Percentiles rank a stretch among this genome's conserved stretches.
Evolutionary conservation across 2,113 vertebrate species (phyloP).

Genomic region (Cyprinus carpio): DNA sequence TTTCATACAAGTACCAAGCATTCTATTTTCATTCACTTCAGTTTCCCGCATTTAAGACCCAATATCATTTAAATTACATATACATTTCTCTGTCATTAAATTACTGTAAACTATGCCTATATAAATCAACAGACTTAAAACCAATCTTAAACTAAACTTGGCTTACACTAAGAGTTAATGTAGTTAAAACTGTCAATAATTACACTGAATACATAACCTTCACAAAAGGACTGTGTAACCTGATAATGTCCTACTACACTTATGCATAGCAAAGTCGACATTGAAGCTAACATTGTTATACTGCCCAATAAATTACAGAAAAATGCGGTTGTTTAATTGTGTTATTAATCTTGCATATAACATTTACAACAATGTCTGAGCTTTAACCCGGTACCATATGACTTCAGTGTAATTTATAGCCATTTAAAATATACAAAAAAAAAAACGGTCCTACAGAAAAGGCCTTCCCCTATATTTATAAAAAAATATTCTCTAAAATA

Average conservation of each 20-base stretch:
- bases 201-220: not conserved
- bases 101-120: not conserved
- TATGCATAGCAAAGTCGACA: not conserved
- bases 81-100: not conserved
- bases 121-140: not conserved
- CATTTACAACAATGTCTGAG: not conserved
- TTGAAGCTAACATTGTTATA: not conserved
- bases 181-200: not conserved
- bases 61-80: not conserved
- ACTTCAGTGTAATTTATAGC: not conserved
- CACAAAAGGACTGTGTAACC: not conserved
- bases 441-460: not conserved
- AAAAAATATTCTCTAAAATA: conserved; percentile 50
- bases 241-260: not conserved
- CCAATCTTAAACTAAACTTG: not conserved
- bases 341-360: not conserved
- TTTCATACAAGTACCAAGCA: not conserved
- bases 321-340: not conserved
- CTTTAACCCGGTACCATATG: not conserved
- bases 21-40: not conserved
- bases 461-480: not conserved
- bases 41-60: not conserved
- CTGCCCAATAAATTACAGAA: not conserved
- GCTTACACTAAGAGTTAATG: not conserved
- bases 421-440: not conserved